Evolutionary conservation across 2,888 invertebrate genomes (phyloP), one percentile per base, ranked within the genome.

Genomic region (Schizaphis graminum): DNA sequence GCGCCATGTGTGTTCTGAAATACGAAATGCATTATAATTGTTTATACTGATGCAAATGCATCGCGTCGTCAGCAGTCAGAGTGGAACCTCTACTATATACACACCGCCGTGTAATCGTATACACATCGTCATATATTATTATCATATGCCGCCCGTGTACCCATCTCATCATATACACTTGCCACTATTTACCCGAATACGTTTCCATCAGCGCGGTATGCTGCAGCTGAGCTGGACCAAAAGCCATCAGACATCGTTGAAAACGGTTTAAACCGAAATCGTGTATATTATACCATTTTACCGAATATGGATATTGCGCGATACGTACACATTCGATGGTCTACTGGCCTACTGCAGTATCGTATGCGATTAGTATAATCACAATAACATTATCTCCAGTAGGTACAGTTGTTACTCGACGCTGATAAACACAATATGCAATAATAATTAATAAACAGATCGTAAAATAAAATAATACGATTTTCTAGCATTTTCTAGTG

Each of bases 11-110:
- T 41, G 57, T 67, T 56, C 26, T 53, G 21, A 56, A 84, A 77
- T 41, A 86, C 84, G 8, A 47, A 92, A 92, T 77, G 87, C 88
- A 92, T 61, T 87, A 92, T 86, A 49, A 88, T 87, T 53, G 92
- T 92, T 67, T 67, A 26, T 91, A 86, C 24, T n/a, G 86, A 77
- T 53, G 91, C 77, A 77, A 91, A 91, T 91, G 53, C 91, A 84
- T 41, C 16, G 13, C 5, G 28, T 85, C 44, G 44, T 44, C 35
- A 35, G 2, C 77, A 35, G 77, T 77, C 77, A 21, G 21, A 77
- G 77, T 77, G 77, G 77, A 77, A 77, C 77, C 77, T 35, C 77
- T 77, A 8, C 77, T 21, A 21, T 21, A 21, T 21, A 26, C 77
- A 35, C 35, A 77, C 35, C 16, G 21, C 21, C 77, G 21, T 21